Evolutionary conservation across 2,797 vertebrate species (phyloP).

Genomic region (Centroberyx gerrardi): DNA sequence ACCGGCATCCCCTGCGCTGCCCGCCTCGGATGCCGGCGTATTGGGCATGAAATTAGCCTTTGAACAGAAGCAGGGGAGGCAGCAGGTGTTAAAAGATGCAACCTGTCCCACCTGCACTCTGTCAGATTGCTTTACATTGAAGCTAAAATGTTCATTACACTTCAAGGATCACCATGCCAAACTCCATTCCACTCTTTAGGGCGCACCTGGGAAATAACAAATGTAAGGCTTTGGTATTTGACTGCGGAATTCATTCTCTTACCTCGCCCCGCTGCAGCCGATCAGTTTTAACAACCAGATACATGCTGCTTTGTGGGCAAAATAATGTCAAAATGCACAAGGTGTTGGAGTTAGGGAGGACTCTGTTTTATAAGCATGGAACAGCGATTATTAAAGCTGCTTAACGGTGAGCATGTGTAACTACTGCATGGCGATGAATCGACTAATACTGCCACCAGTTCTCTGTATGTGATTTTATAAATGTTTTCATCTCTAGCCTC

Average conservation of each 20-base stretch:
- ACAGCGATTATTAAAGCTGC: not conserved
- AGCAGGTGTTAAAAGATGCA: constrained; percentile 35
- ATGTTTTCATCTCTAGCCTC: constrained; percentile 36
- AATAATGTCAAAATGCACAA: constrained; percentile 1
- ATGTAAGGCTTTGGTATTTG: constrained; percentile 26
- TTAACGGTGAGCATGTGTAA: constrained; percentile 28
- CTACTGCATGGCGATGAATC: constrained; percentile 32
- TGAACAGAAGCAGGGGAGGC: constrained; percentile 41
- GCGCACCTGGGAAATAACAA: constrained; percentile 31
- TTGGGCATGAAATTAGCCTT: constrained; percentile 57
- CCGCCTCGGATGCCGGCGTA: constrained; percentile 17
- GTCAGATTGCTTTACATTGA: constrained; percentile 58
- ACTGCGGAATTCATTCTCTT: constrained; percentile 27
- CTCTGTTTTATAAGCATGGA: not conserved
- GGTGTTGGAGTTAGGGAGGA: not conserved
- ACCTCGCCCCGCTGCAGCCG: not conserved
- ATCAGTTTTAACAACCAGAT: constrained; percentile 29
- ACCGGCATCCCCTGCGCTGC: not conserved
- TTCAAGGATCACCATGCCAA: constrained; percentile 50
- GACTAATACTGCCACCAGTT: constrained; percentile 10
- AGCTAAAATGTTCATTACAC: constrained; percentile 60
- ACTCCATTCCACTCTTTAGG: constrained; percentile 42
- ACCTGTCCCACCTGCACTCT: constrained; percentile 56
- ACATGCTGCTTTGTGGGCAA: not conserved
- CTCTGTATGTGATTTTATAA: constrained; percentile 34